Conservation (phyloP, 2,888 invertebrate species). For the Strigamia crassipes region DNA sequence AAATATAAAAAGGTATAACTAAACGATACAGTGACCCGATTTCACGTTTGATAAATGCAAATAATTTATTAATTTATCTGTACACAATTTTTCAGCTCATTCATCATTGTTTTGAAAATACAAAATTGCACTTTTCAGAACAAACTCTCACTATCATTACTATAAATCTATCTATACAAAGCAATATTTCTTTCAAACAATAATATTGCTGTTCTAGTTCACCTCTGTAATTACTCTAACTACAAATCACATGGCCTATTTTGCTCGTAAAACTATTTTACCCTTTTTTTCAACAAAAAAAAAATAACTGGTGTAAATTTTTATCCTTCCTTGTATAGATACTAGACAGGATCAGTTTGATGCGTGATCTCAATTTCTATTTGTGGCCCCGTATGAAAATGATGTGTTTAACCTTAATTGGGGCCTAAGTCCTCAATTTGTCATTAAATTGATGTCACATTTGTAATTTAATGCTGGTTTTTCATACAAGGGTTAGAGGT, state of each 20-base stretch:
- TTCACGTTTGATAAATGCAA: background rate
- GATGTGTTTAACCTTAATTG: constrained; percentile 37
- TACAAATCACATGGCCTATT: constrained; percentile 37
- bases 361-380: background rate
- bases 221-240: constrained; percentile 2
- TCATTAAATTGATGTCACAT: constrained; percentile 31
- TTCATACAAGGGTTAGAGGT: background rate
- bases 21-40: background rate
- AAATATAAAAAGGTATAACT: background rate
- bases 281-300: background rate
- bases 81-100: background rate
- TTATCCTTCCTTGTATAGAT: constrained; percentile 15
- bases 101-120: background rate
- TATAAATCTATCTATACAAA: constrained; percentile 35
- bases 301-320: background rate
- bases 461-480: constrained; percentile 21
- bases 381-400: constrained; percentile 1
- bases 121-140: constrained; percentile 15
- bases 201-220: constrained; percentile 14
- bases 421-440: constrained; percentile 15
- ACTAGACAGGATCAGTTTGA: background rate
- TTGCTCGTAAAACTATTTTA: background rate
- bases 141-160: constrained; percentile 33
- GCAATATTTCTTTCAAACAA: constrained; percentile 30
- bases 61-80: constrained; percentile 35